phyloP scores from a whole-genome alignment of 2,113 vertebrate species.

The Malaclemys terrapin region DNA sequence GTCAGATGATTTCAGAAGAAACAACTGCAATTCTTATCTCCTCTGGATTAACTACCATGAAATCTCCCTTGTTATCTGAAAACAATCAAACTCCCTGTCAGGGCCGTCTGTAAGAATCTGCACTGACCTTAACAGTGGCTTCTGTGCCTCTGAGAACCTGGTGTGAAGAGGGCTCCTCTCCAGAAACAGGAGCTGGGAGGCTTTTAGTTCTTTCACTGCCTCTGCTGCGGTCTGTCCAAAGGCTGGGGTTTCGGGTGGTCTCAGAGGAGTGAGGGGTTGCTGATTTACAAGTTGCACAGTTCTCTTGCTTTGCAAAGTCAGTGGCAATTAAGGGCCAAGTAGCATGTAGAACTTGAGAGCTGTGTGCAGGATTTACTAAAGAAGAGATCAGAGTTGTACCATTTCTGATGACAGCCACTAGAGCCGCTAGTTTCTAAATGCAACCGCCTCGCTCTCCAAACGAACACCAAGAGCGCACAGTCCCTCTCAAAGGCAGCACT shows the following conservation, averaged over 20 bases:
- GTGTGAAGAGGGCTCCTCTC: background rate
- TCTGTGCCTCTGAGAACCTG: rapidly evolving
- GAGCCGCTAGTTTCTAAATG: rapidly evolving
- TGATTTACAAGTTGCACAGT: rapidly evolving
- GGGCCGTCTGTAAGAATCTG: background rate
- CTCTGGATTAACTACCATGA: background rate
- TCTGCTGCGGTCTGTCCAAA: rapidly evolving
- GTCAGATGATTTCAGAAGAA: background rate
- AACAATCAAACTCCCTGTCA: background rate
- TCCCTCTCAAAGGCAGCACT: background rate
- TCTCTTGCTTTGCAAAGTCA: background rate
- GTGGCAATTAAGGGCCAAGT: rapidly evolving
- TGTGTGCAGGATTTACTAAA: background rate
- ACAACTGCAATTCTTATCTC: slow-evolving; percentile 15
- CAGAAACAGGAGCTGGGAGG: background rate
- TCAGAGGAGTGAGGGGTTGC: rapidly evolving
- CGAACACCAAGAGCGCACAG: too few relatives aligned
- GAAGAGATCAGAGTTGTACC: rapidly evolving
- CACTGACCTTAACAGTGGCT: background rate
- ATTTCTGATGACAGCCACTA: background rate
- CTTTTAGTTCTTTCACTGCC: rapidly evolving
- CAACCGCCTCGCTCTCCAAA: background rate
- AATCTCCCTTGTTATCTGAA: background rate
- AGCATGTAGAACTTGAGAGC: rapidly evolving
- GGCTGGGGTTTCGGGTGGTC: rapidly evolving